Conservation (phyloP, 1,140 invertebrate genomes). For the Ips nitidus region DNA sequence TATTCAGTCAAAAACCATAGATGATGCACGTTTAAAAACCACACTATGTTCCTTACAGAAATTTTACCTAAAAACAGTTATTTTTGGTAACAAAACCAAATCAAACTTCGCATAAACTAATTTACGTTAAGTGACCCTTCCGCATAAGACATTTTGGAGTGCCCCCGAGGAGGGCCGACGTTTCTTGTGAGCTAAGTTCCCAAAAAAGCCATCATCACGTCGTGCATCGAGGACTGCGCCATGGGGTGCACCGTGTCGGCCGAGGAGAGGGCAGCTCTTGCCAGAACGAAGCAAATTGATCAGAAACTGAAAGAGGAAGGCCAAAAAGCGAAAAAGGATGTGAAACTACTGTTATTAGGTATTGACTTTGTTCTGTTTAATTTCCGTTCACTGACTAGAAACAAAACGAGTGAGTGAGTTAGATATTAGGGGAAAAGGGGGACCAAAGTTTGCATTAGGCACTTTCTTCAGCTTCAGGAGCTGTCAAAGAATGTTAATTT, state of each 20-base stretch:
- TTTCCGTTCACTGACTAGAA: not conserved
- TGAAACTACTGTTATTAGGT: constrained; percentile 96
- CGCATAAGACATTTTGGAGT: too few species aligned
- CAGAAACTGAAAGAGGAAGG: constrained; percentile 98
- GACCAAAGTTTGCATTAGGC: not conserved
- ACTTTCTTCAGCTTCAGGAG: too few species aligned
- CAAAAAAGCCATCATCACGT: constrained; percentile 41
- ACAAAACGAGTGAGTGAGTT: not conserved
- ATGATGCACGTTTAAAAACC: too few species aligned
- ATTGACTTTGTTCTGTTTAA: constrained; percentile 51
- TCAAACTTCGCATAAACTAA: too few species aligned
- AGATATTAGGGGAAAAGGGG: not conserved
- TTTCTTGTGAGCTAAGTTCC: not conserved
- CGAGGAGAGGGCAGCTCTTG: constrained; percentile 94
- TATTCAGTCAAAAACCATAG: too few species aligned
- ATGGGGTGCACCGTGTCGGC: constrained; percentile 99
- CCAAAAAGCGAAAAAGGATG: constrained; percentile 97
- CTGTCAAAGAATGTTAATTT: too few species aligned
- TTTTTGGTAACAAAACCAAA: too few species aligned
- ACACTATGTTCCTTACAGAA: too few species aligned
- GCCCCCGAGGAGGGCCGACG: too few species aligned
- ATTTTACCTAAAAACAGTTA: too few species aligned
- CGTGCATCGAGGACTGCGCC: constrained; percentile 45
- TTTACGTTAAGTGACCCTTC: too few species aligned
- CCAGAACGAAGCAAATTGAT: constrained; percentile 95